Evolutionary conservation across 2,797 vertebrate species (phyloP), one percentile per base, ranked within the genome.

Genomic region (Tolypeutes matacus): DNA sequence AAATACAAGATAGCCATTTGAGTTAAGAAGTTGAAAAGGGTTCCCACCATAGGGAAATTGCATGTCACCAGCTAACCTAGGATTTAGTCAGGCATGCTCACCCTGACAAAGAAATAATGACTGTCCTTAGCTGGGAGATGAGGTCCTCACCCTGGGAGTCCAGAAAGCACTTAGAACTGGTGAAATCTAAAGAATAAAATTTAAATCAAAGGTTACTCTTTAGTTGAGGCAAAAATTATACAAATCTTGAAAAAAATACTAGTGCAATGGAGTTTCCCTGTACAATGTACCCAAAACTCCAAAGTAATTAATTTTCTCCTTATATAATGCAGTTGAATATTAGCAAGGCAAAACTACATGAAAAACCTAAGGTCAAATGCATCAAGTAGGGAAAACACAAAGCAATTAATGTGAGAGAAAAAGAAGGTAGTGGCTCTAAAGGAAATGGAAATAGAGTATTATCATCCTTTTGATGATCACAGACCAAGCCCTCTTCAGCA

Each of bases 351-450:
- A 56, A 89, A 65, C 42, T 92, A 56, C 42, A 73, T 73, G 93
- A 95, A 92, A 94, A 96, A 94, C 58, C 64, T 77, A 89, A 91
- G 82, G 78, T 93, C 86, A 95, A 94, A 91, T 84, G 27, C 95
- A 95, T 93, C 93, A 95, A 81, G 51, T 73, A 85, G 39, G 62
- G 91, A 93, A 91, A 95, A 94, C 76, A 95, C 82, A 93, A 95
- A 95, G 90, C 86, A 96, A 94, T 96, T 97, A 97, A 96, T 34
- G 13, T 46, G 56, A 84, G 76, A 72, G 90, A 88, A 82, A 92
- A 83, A 92, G 89, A 91, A 56, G 49, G 70, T 12, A 39, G 72
- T 25, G 60, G 46, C 86, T 90, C 69, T 83, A 39, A 86, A 88
- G 85, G 90, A 96, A 95, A 69, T 12, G 58, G 95, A 96, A 96